Evolutionary conservation across 2,888 invertebrate genomes (phyloP).

Genomic region (Ommatoiulus sabulosus): DNA sequence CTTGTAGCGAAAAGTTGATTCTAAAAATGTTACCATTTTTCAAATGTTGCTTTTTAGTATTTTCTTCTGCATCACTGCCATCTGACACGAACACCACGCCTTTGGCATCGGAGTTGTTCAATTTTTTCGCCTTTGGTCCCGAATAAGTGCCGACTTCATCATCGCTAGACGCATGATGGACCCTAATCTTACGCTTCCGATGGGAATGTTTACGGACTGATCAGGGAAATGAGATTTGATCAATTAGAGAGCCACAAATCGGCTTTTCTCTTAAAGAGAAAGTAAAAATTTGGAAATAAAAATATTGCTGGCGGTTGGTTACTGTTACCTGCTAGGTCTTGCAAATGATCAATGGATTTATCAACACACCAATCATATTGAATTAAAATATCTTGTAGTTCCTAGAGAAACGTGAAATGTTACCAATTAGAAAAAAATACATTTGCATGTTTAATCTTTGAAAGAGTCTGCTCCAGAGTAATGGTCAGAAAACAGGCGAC

Average conservation of each 20-base stretch:
- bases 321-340: background rate
- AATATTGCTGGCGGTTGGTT: no score
- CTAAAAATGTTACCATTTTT: no score
- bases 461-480: no score
- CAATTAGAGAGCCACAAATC: no score
- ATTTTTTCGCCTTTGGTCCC: background rate
- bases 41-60: no score
- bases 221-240: no score
- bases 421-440: background rate
- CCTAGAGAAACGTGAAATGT: conserved; percentile 44
- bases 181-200: background rate
- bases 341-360: background rate
- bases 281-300: no score
- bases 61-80: background rate
- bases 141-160: background rate
- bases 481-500: no score
- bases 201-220: background rate
- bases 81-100: conserved; percentile 17
- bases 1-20: no score
- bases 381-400: conserved; percentile 52
- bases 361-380: conserved; percentile 42
- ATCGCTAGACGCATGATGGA: background rate
- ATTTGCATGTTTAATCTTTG: no score
- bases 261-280: no score
- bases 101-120: background rate